phyloP scores from a whole-genome alignment of 2,888 invertebrate species.

The Hydriomena furcata region DNA sequence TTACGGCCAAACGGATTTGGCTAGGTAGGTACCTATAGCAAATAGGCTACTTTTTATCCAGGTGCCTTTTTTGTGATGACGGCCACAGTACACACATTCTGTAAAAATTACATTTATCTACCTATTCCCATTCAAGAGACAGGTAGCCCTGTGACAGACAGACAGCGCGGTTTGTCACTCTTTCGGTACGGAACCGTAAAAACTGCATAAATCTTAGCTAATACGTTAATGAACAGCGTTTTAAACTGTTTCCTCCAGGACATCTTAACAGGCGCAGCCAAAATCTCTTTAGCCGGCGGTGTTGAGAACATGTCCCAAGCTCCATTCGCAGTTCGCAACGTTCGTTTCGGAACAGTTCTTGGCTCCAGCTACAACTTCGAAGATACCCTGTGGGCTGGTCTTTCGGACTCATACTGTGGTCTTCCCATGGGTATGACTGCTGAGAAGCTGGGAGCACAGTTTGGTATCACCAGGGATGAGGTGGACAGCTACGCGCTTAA shows the following conservation, averaged over 20 bases:
- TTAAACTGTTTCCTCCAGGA: constrained; percentile 88
- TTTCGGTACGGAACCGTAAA: too few relatives aligned
- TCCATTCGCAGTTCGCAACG: constrained; percentile 92
- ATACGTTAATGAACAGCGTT: too few relatives aligned
- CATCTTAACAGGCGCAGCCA: constrained; percentile 92
- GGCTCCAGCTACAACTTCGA: constrained; percentile 91
- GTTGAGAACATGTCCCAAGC: constrained; percentile 97
- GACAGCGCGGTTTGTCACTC: too few relatives aligned
- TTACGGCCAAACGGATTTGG: too few relatives aligned
- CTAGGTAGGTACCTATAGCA: too few relatives aligned
- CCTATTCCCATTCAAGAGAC: too few relatives aligned
- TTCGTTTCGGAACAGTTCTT: constrained; percentile 94
- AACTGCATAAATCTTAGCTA: too few relatives aligned
- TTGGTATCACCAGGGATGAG: constrained; percentile 90
- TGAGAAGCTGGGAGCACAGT: constrained; percentile 93
- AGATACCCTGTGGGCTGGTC: constrained; percentile 93
- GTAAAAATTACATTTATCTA: too few relatives aligned
- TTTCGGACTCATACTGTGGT: constrained; percentile 94
- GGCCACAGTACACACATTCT: too few relatives aligned
- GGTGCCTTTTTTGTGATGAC: too few relatives aligned
- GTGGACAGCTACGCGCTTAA: constrained; percentile 93
- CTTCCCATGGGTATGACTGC: constrained; percentile 98
- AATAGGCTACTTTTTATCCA: too few relatives aligned
- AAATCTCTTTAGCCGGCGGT: constrained; percentile 95
- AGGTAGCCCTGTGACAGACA: not conserved